Percentiles rank a stretch among this genome's conserved stretches.
These are phyloP conservation scores for western clawed frog (Xenopus tropicalis) DNA, from an alignment of 2,113 vertebrate genomes.

Conservation along the genomic window DNA sequence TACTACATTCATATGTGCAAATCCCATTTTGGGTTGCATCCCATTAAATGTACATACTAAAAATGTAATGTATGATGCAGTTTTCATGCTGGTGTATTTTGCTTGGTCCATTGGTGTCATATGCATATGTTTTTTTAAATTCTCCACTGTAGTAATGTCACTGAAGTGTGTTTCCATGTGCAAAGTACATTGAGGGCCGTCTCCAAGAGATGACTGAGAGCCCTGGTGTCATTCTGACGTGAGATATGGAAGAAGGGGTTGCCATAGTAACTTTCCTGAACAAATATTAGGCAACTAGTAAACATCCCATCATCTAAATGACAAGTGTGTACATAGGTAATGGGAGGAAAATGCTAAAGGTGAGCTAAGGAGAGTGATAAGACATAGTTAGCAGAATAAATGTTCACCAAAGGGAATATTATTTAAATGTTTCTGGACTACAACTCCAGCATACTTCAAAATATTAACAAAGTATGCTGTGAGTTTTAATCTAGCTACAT, in stretches of 20 bases:
- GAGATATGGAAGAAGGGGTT: conserved; percentile 26
- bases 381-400: not conserved
- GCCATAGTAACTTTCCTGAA: conserved; percentile 36
- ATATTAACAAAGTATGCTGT: no score
- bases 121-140: no score
- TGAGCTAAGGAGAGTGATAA: not conserved
- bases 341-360: not conserved
- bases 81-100: no score
- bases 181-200: conserved; percentile 16
- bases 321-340: not conserved
- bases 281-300: conserved; percentile 38
- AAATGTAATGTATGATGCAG: no score
- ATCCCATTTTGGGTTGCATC: no score
- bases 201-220: conserved; percentile 35
- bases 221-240: conserved; percentile 31
- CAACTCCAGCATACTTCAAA: no score
- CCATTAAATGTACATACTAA: no score
- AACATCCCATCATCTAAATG: not conserved
- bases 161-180: conserved; percentile 32
- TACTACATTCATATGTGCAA: no score
- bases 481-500: no score
- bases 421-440: no score
- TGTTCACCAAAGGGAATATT: no score
- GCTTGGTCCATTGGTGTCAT: no score
- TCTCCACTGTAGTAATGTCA: conserved; percentile 19